Base-by-base conservation (phyloP, 2,888 invertebrate species). In the Fragum whitleyi region DNA sequence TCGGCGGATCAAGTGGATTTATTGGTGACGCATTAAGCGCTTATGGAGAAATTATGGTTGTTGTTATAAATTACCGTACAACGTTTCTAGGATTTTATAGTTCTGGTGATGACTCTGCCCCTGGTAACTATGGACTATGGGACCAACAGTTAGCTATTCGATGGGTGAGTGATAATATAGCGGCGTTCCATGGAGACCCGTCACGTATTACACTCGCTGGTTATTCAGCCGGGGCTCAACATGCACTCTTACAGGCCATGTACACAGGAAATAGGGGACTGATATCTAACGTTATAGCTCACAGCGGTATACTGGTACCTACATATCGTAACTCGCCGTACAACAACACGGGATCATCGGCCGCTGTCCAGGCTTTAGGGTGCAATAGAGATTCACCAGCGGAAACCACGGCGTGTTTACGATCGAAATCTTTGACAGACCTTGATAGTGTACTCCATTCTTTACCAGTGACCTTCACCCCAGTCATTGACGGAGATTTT, bases 151-250 rank as follows among this genome's bases (percentile, higher is more conserved):
- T 93, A 26, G 94, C 94, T 0, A 83, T 95, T 53, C 87, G 92
- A 68, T 95, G 94, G 91, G 92, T 95, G 3, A 95, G 96, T 76
- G 96, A 96, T 88, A 96, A 97, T 92, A 96, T 97, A 73, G 95
- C 95, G 59, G 95, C 96, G 53, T 97, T 98, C 92, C 97, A 97
- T 21, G 97, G 97, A 5, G 96, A 97, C 93, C 95, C 96, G 0
- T 95, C 95, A 57, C 95, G 96, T 36, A 95, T 97, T 16, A 97
- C 97, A 0, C 92, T 97, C 0, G 95, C 97, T 87, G 97, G 97
- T 0, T 96, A 97, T 94, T 96, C 96, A 19, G 96, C 96, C 59
- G 94, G 95, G 1, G 77, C 76, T n/a, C 70, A 78, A 0, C 57
- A 74, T 32, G 84, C 76, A 7, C 76, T 84, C 19, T 68, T 76